Conservation (phyloP, 2,113 vertebrate genomes). For the Notarius lentiginosus region DNA sequence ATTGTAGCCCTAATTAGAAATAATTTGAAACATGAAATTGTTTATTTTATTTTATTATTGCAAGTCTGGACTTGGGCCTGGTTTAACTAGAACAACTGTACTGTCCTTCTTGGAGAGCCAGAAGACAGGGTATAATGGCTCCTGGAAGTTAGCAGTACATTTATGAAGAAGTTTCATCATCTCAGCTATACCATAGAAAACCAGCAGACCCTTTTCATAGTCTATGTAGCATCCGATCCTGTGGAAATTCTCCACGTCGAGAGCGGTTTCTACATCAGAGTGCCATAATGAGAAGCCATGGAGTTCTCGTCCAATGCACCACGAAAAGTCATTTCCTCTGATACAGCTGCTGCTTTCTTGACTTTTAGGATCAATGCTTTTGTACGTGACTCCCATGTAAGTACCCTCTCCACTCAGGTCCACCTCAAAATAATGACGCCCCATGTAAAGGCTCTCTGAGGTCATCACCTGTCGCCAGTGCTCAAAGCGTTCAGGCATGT, state of each 20-base stretch:
- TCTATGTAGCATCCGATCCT: constrained; percentile 72
- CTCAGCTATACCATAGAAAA: constrained; percentile 69
- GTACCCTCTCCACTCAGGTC: constrained; percentile 70
- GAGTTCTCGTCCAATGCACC: constrained; percentile 72
- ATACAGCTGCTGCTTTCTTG: constrained; percentile 71
- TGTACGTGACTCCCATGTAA: constrained; percentile 71
- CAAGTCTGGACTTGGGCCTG: constrained; percentile 28
- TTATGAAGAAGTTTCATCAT: constrained; percentile 68
- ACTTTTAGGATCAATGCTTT: constrained; percentile 72
- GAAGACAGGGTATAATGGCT: constrained; percentile 69
- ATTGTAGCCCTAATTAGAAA: not conserved
- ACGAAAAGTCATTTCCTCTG: constrained; percentile 74
- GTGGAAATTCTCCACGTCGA: constrained; percentile 61
- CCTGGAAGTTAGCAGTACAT: constrained; percentile 67
- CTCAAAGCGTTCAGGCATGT: constrained; percentile 69
- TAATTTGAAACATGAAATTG: not conserved
- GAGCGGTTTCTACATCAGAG: constrained; percentile 62
- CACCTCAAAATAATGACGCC: constrained; percentile 71
- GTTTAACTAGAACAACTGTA: constrained; percentile 54
- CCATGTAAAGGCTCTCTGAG: constrained; percentile 74
- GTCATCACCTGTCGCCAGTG: constrained; percentile 76
- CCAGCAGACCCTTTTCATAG: constrained; percentile 65
- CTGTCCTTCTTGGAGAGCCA: constrained; percentile 84
- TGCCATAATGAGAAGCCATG: constrained; percentile 75
- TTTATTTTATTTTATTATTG: constrained; percentile 10